These are phyloP conservation scores for Neodon shergylaensis DNA, from an alignment of 2,113 vertebrate species.

Conservation along the genomic window DNA sequence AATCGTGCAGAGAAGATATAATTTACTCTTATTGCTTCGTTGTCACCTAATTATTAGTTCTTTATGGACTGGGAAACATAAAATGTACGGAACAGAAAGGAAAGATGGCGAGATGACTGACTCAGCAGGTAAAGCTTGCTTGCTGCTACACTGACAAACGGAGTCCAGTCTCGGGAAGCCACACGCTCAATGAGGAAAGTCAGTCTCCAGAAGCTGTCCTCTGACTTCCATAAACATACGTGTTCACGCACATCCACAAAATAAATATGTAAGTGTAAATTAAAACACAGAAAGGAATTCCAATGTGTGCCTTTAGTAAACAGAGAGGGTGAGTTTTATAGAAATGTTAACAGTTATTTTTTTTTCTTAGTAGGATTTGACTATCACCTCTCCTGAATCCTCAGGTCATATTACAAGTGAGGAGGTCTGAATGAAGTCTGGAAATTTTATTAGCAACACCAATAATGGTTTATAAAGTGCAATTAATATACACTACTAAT, in stretches of 20 bases:
- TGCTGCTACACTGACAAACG: neutral
- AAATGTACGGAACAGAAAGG: neutral
- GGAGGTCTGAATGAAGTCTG: neutral
- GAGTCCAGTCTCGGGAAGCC: neutral
- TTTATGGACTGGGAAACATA: neutral
- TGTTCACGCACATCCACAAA: neutral
- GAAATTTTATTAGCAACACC: neutral
- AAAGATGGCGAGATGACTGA: neutral
- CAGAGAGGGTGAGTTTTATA: neutral
- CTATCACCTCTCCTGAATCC: neutral
- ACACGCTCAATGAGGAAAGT: neutral
- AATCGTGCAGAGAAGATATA: neutral
- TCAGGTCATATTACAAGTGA: neutral
- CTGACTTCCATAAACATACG: too few species aligned
- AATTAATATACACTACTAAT: neutral
- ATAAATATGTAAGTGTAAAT: neutral
- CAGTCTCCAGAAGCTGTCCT: neutral
- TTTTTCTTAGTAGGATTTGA: neutral
- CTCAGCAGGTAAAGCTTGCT: neutral
- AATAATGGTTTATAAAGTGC: neutral
- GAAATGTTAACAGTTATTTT: neutral
- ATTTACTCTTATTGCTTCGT: neutral
- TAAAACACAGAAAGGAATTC: neutral
- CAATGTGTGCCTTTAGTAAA: neutral
- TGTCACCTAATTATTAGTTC: slow-evolving; percentile 1